These are phyloP conservation scores for Solen grandis DNA, from an alignment of 1,140 invertebrate species.

Conservation along the genomic window DNA sequence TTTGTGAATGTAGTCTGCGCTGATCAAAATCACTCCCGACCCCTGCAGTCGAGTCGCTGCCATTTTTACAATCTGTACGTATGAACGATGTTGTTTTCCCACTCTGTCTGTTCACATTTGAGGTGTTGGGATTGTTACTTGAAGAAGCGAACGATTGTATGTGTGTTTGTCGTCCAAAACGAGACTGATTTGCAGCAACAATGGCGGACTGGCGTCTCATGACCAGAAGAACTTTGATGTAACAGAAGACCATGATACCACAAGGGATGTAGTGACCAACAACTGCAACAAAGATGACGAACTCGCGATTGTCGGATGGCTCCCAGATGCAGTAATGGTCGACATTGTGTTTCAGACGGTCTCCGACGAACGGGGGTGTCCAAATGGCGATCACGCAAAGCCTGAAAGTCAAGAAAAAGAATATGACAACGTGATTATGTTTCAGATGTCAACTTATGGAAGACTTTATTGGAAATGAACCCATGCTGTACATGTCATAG, in stretches of 20 bases:
- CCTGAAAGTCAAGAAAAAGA: background rate
- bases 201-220: slow-evolving; percentile 28
- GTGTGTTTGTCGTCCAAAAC: background rate
- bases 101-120: background rate
- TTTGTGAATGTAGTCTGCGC: background rate
- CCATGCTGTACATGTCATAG: no score
- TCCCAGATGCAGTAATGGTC: slow-evolving; percentile 55
- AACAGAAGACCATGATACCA: slow-evolving; percentile 45
- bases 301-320: slow-evolving; percentile 51
- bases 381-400: slow-evolving; percentile 49
- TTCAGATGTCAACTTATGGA: background rate
- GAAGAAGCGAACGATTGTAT: background rate
- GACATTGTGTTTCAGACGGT: slow-evolving; percentile 47
- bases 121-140: background rate
- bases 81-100: background rate
- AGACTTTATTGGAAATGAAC: no score
- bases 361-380: slow-evolving; percentile 55
- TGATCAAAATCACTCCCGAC: background rate
- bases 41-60: background rate
- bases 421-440: background rate
- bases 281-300: slow-evolving; percentile 54
- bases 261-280: slow-evolving; percentile 57
- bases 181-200: slow-evolving; percentile 1
- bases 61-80: background rate
- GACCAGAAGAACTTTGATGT: slow-evolving; percentile 44